Evolutionary conservation across 1,140 invertebrate species (phyloP), one percentile per base, ranked within the genome.

Genomic region (Leptinotarsa lineolata): DNA sequence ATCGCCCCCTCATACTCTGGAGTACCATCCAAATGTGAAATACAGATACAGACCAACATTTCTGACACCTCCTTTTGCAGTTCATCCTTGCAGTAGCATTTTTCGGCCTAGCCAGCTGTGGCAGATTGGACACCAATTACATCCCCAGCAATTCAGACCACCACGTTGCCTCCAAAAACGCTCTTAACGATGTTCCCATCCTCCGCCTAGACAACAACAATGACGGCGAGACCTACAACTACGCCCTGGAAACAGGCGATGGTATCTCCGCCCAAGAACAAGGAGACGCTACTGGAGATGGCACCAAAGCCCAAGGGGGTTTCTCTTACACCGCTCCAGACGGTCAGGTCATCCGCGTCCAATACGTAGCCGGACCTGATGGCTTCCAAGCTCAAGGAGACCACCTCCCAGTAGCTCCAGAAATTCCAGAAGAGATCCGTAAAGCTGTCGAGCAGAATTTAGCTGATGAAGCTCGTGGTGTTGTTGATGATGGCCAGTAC

Each of bases 241-340:
- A 87, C 81, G 85, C 86, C 39, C 90, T 86, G 77, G 88, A 90
- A 80, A 89, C 88, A 11, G 88, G 84, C 5, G 89, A 91, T 74
- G 89, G 89, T 12, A 90, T 90, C 69, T 72, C 82, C 3, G 86
- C 85, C 16, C 83, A 90, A 74, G 89, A 90, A 75, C 81, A 82
- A 61, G 89, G 90, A 60, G 87, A 85, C 30, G 90, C 91, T 22
- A 90, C 91, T 79, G 90, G 91, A 77, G 90, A 90, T 76, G 91
- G 90, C 15, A 91, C 90, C 82, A 81, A 87, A 48, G 87, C 13
- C 74, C 85, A 68, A 12, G 61, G 61, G 11, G 20, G 24, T 15
- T 89, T 86, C 78, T 85, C 85, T 18, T 90, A 89, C 79, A 87
- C 86, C 6, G 87, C 87, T 22, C 85, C 87, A 0, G 87, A 89